Evolutionary conservation across 64 coral and sea anemone genomes (phyloP).

Genomic region (Stylophora pistillata): DNA sequence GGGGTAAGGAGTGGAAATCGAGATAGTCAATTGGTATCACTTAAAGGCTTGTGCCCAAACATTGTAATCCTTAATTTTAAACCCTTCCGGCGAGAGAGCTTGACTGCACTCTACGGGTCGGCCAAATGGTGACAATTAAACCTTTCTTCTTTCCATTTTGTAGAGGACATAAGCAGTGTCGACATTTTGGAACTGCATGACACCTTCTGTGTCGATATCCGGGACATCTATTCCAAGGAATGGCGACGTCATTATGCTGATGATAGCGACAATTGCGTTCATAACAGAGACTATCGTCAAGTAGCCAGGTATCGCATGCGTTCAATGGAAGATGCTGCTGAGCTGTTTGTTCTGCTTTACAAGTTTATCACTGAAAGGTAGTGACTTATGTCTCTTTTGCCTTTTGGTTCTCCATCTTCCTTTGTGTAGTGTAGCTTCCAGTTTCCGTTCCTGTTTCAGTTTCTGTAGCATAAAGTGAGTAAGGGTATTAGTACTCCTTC

Average conservation of each 20-base stretch:
- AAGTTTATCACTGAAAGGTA: constrained; percentile 83
- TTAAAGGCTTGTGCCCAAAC: too few species aligned
- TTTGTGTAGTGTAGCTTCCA: too few species aligned
- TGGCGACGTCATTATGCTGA: constrained; percentile 73
- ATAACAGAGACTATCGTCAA: constrained; percentile 67
- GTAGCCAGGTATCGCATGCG: constrained; percentile 96
- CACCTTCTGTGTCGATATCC: constrained; percentile 82
- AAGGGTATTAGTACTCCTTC: too few species aligned
- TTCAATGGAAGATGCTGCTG: constrained; percentile 85
- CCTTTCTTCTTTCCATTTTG: neutral
- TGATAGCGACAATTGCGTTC: constrained; percentile 4
- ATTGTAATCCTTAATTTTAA: too few species aligned
- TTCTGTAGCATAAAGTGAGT: neutral
- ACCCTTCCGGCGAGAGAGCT: too few species aligned
- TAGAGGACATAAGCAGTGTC: constrained; percentile 92
- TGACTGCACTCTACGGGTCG: too few species aligned
- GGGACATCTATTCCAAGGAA: constrained; percentile 85
- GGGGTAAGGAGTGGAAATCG: too few species aligned
- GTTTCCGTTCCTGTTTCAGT: neutral
- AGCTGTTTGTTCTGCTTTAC: constrained; percentile 92
- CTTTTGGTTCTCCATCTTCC: neutral
- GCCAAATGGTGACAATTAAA: too few species aligned
- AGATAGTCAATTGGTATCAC: too few species aligned
- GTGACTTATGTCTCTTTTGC: constrained; percentile 16
- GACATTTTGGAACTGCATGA: constrained; percentile 82